A percentile compares a stretch with the other conserved stretches of the same genome.
Evolutionary conservation across 2,113 vertebrate species (phyloP).

Genomic region (Prolemur simus): DNA sequence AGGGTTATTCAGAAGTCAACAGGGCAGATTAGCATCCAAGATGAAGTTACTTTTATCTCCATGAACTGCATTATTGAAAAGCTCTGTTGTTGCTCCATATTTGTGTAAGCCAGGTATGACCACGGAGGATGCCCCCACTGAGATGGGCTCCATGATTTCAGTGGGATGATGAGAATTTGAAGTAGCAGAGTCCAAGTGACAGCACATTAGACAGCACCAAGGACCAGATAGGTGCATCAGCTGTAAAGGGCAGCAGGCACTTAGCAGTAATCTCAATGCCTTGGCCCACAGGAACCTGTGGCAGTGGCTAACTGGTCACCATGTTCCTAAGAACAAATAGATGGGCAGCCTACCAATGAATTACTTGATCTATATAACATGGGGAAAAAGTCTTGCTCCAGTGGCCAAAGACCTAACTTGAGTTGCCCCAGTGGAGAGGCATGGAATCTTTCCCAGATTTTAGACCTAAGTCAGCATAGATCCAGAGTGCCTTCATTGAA

Average conservation of each 20-base stretch:
- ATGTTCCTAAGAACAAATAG: background rate
- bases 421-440: background rate
- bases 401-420: background rate
- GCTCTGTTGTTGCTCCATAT: background rate
- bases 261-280: background rate
- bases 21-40: too few relatives aligned
- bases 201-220: background rate
- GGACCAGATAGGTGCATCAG: background rate
- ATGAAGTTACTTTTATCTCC: too few relatives aligned
- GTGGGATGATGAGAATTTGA: background rate
- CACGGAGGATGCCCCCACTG: background rate
- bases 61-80: background rate
- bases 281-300: background rate
- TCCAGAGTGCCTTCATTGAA: background rate
- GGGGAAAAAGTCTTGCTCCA: background rate
- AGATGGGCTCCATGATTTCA: background rate
- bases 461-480: background rate
- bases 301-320: background rate
- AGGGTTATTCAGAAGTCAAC: too few relatives aligned
- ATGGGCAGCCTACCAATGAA: background rate
- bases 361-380: background rate
- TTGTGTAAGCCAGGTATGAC: background rate
- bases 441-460: background rate
- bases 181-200: background rate
- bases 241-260: background rate